These are phyloP conservation scores for Halictus rubicundus DNA, from an alignment of 1,140 invertebrate species.

Conservation along the genomic window DNA sequence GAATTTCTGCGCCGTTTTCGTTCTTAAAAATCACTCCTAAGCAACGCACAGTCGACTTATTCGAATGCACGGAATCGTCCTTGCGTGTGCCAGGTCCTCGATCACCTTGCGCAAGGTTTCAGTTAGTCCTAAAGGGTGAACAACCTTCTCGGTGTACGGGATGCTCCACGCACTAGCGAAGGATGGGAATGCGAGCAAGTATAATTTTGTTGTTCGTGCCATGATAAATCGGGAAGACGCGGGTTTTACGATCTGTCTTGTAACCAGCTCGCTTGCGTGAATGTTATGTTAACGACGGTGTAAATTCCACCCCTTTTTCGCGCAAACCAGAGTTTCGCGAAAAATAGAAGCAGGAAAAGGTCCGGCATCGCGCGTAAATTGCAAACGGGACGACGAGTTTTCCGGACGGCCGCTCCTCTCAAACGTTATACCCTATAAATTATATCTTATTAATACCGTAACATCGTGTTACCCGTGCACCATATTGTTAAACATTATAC, in stretches of 20 bases:
- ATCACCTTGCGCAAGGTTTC: slow-evolving; percentile 26
- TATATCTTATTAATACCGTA: no score
- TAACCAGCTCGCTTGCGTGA: slow-evolving; percentile 21
- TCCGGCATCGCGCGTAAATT: neutral
- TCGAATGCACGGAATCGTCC: neutral
- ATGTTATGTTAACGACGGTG: slow-evolving; percentile 50
- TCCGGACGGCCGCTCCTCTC: neutral
- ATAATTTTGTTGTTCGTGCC: slow-evolving; percentile 49
- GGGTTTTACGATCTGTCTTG: slow-evolving; percentile 50
- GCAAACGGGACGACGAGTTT: neutral
- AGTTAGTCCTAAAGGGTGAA: slow-evolving; percentile 40
- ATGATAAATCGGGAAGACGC: slow-evolving; percentile 52
- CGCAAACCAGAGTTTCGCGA: neutral
- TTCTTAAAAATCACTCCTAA: neutral
- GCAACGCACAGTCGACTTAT: neutral
- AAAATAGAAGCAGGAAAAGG: neutral
- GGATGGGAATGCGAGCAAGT: slow-evolving; percentile 56
- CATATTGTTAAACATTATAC: no score
- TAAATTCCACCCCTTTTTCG: slow-evolving; percentile 43
- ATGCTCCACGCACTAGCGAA: slow-evolving; percentile 51
- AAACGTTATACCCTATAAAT: no score
- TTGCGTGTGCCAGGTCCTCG: neutral
- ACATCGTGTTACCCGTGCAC: no score
- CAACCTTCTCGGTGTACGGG: slow-evolving; percentile 45
- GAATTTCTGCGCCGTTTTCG: no score